Percentiles rank a stretch among this genome's conserved stretches.
Evolutionary conservation across 1,140 invertebrate species (phyloP).

Genomic region (Trichonephila inaurata): DNA sequence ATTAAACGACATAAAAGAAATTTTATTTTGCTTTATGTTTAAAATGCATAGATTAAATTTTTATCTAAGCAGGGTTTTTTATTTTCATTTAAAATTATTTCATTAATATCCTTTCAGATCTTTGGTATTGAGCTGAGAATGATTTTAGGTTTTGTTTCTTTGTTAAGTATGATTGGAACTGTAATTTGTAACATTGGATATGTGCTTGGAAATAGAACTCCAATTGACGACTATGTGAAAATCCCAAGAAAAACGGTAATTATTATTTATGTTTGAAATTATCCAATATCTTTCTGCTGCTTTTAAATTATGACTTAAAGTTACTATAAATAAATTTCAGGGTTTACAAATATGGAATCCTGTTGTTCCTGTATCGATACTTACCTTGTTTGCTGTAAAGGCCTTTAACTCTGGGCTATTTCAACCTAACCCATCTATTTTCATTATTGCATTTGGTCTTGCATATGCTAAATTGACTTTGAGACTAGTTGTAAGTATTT

Average conservation of each 20-base stretch:
- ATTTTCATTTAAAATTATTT: not conserved
- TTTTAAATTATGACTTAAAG: not conserved
- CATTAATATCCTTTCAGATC: conserved; percentile 1
- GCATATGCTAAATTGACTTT: conserved; percentile 77
- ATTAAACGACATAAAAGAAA: no score
- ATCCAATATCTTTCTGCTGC: not conserved
- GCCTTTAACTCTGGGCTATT: conserved; percentile 73
- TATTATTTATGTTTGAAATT: not conserved
- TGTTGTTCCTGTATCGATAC: conserved; percentile 63
- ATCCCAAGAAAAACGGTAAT: conserved; percentile 75
- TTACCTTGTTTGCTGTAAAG: conserved; percentile 56
- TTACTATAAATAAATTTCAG: conserved; percentile 35
- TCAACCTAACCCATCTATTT: conserved; percentile 72
- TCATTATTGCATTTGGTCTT: conserved; percentile 77
- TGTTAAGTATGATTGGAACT: conserved; percentile 41
- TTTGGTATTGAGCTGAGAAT: conserved; percentile 59
- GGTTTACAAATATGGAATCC: conserved; percentile 72
- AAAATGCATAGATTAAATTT: no score
- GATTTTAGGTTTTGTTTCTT: conserved; percentile 27
- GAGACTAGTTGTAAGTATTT: conserved; percentile 77
- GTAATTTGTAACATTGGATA: conserved; percentile 62
- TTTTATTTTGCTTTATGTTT: no score
- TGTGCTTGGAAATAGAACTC: conserved; percentile 74
- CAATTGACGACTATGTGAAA: conserved; percentile 66
- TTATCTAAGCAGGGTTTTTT: no score